phyloP scores from a whole-genome alignment of 2,113 vertebrate genomes.

The Chrysemys picta region DNA sequence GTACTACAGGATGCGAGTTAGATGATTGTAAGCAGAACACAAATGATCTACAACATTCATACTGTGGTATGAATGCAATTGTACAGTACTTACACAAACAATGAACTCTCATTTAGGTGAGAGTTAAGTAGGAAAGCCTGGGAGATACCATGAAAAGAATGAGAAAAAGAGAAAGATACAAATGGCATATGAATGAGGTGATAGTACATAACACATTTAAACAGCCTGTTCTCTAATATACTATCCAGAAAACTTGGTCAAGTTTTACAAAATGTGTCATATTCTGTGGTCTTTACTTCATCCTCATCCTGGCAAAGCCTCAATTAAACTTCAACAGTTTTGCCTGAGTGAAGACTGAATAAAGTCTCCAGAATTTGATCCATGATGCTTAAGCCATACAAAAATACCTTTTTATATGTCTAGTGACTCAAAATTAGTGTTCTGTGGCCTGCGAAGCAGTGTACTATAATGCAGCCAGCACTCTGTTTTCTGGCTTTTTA shows the following conservation, averaged over 20 bases:
- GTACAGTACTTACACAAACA: constrained; percentile 70
- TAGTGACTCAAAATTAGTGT: background rate
- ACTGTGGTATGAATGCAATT: constrained; percentile 69
- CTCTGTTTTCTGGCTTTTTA: background rate
- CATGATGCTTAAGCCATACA: background rate
- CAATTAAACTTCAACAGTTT: background rate
- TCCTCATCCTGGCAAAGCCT: background rate
- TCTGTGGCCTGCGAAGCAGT: background rate
- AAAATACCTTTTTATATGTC: background rate
- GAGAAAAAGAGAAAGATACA: constrained; percentile 65
- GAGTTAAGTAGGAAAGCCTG: constrained; percentile 73
- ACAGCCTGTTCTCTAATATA: constrained; percentile 19
- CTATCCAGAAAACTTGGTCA: background rate
- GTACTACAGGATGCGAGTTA: background rate
- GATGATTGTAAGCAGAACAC: constrained; percentile 17
- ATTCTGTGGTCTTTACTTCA: background rate
- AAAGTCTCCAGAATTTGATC: background rate
- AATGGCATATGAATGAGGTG: constrained; percentile 45
- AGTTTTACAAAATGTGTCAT: background rate
- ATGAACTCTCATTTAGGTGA: constrained; percentile 64
- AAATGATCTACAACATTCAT: constrained; percentile 64
- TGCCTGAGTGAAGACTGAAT: background rate
- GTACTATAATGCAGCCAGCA: background rate
- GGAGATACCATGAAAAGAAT: constrained; percentile 68
- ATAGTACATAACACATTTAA: constrained; percentile 8